These are phyloP conservation scores for Diabrotica virgifera DNA, from an alignment of 1,140 invertebrate species.

Conservation along the genomic window DNA sequence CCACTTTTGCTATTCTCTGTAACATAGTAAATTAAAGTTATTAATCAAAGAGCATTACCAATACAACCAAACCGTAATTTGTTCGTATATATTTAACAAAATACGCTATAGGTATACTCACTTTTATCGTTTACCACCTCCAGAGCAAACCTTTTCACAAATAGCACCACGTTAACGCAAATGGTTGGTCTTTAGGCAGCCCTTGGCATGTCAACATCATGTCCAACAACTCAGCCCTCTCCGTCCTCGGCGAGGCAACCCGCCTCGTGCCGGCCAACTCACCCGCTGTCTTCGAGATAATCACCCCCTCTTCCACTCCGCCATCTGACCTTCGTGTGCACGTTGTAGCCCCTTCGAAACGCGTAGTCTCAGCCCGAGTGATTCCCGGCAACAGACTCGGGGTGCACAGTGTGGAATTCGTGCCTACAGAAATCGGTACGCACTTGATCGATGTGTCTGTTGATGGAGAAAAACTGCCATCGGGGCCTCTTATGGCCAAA, in stretches of 20 bases:
- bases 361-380: conserved; percentile 65
- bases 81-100: background rate
- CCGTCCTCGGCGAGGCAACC: conserved; percentile 79
- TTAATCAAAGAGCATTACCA: no score
- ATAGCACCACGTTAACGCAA: background rate
- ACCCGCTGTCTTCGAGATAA: conserved; percentile 83
- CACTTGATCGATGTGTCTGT: conserved; percentile 82
- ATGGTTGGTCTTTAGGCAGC: conserved; percentile 64
- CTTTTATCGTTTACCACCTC: no score
- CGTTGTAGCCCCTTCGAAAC: conserved; percentile 67
- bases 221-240: conserved; percentile 63
- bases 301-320: conserved; percentile 53
- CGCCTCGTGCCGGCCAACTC: conserved; percentile 83
- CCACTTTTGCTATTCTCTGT: no score
- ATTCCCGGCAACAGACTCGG: conserved; percentile 71
- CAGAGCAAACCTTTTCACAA: no score
- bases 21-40: no score
- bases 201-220: conserved; percentile 88
- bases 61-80: no score
- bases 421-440: conserved; percentile 86
- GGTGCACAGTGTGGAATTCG: conserved; percentile 85
- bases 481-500: conserved; percentile 84
- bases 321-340: conserved; percentile 54
- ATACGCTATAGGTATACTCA: background rate
- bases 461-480: conserved; percentile 80